Base-by-base conservation (phyloP, 2,888 invertebrate species). In the Caenorhabditis sinica region DNA sequence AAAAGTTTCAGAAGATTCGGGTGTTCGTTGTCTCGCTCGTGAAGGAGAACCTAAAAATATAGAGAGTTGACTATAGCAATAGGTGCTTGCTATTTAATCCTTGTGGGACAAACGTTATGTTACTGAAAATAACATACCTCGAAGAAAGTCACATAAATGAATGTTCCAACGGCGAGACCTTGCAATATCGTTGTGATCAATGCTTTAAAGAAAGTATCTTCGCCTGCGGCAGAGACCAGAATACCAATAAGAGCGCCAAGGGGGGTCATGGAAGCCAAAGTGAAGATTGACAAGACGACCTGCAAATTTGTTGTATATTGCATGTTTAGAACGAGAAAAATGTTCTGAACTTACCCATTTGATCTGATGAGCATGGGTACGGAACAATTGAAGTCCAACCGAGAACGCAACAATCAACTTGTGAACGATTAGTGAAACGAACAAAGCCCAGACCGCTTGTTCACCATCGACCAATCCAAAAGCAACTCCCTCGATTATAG, bases 101-200 rank as follows among this genome's bases (percentile, higher is more conserved):
- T n/a, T n/a, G 13, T 53, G n/a, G 15, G 36, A 53, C 23, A 23
- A 33, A 5, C 8, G 2, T 49, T 5, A 20, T 20, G 17, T 8
- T 0, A n/a, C 8, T 17, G n/a, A 20, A 20, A 65, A 65, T 43
- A 28, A 91, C 97, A 94, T 72, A 97, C 96, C 94, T 98, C 97
- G 93, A 97, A 97, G 94, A 97, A 97, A 30, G 97, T 96, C 25
- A 97, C 97, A 94, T 97, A 97, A 5, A 97, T 94, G 71, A 98
- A 95, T 0, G 97, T 97, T 28, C 97, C 97, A 51, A 96, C 95
- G 0, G 97, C 97, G 76, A 97, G 93, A 6, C 97, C 97, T 94
- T 97, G 96, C 17, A 95, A 92, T 58, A 94, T 88, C 1, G 90
- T 86, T 13, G 92, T 82, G 33, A 89, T 76, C 30, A 87, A 25